Percentiles rank a stretch among this genome's conserved stretches.
Conservation (phyloP, 2,113 vertebrate genomes). For the Indri indri region DNA sequence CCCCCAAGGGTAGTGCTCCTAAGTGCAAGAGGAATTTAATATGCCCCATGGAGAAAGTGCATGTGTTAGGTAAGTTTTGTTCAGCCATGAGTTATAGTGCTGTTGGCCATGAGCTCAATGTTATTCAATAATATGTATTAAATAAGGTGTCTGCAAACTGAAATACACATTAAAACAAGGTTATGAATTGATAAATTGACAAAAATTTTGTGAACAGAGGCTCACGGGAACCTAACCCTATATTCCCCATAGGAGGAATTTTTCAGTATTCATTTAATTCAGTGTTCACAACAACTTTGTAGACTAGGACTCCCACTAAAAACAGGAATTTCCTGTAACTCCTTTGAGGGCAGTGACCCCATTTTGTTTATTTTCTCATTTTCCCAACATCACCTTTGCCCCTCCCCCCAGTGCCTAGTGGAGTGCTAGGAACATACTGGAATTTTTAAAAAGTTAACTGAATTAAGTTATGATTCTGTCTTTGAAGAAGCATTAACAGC, state of each 20-base stretch:
- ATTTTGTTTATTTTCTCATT: background rate
- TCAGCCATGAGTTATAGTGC: background rate
- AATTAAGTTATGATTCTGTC: background rate
- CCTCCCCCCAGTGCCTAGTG: background rate
- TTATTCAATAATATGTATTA: background rate
- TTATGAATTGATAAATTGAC: background rate
- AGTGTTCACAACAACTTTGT: background rate
- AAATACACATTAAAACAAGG: background rate
- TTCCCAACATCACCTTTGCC: background rate
- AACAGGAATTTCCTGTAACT: background rate
- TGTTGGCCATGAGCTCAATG: background rate
- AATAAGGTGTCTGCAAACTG: background rate
- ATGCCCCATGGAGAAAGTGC: background rate
- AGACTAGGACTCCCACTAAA: background rate
- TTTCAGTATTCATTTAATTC: background rate
- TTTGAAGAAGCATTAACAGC: background rate
- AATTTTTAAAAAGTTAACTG: background rate
- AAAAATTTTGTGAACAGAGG: background rate
- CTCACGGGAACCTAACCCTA: background rate
- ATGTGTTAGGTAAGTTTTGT: background rate
- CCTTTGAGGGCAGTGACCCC: background rate
- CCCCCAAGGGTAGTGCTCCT: background rate
- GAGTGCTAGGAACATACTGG: background rate
- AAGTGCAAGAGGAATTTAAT: background rate
- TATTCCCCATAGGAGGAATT: background rate